Base-by-base conservation (phyloP, 2,888 invertebrate species). In the Amblyteles armatorius region DNA sequence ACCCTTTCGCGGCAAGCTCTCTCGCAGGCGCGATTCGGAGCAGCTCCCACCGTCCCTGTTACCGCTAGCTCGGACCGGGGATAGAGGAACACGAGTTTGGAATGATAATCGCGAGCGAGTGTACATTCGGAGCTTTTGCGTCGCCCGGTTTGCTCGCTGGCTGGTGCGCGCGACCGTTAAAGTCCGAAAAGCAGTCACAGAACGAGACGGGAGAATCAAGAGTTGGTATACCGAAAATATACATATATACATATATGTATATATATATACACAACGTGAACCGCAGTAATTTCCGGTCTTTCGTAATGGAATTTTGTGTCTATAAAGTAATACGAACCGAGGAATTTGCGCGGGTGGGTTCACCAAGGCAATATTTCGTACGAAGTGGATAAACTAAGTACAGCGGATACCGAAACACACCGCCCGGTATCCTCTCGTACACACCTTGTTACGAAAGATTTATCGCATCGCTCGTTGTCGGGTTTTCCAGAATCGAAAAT, bases 231-330 rank as follows among this genome's bases (percentile, higher is more conserved):
- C 19, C n/a, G 33, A 60, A 16, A 0, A 5, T 33, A 11, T 33
- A 48, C 16, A 48, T n/a, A 72, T 9, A 11, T 63, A 1, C 1
- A 26, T 29, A 33, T 60, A 79, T 29, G 60, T 71, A 63, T 63
- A 48, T 29, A 16, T 68, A 57, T 22, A 29, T 33, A 33, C n/a
- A 33, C 2, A 33, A 33, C 63, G 63, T 6, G 26, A 33, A 71
- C 72, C 72, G 44, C 79, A 72, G 79, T 72, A 50, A 72, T 79
- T 79, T 79, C 79, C 72, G 55, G 72, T 55, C 79, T 65, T 44
- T 44, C 26, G 40, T 79, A 79, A 72, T 72, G 65, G 79, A 72
- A 79, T 79, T 52, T 63, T 48, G 44, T 68, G 29, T 63, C 16
- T 29, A 29, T 29, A 33, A 67, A 78, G 79, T 36, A 71, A 78